Percentiles rank a stretch among this genome's conserved stretches.
phyloP scores from a whole-genome alignment of 2,797 vertebrate species.

The Distichodus sexfasciatus region DNA sequence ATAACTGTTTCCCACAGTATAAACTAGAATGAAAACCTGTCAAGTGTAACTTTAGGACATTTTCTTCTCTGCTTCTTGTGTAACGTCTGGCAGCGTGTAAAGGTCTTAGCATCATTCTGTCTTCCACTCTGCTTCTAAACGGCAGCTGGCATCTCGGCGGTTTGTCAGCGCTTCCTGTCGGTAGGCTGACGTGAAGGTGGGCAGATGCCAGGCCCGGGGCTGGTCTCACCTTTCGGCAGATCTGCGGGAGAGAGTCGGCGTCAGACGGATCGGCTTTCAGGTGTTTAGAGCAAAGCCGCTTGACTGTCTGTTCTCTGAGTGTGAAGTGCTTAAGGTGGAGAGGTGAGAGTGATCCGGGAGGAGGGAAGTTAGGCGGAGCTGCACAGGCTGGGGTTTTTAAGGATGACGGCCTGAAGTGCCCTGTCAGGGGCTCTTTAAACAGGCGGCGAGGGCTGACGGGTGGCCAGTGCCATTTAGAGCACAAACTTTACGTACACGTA shows the following conservation, averaged over 20 bases:
- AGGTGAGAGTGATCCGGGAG: constrained; percentile 37
- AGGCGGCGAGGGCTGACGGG: constrained; percentile 19
- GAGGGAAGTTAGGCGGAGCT: constrained; percentile 31
- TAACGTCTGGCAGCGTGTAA: too few relatives aligned
- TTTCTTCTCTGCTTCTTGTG: too few relatives aligned
- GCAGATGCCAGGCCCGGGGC: not conserved
- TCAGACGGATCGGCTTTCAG: constrained; percentile 46
- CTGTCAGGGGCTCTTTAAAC: constrained; percentile 36
- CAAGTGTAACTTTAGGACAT: too few relatives aligned
- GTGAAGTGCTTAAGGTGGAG: constrained; percentile 36
- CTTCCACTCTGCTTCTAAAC: not conserved
- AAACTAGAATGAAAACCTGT: too few relatives aligned
- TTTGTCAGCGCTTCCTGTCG: not conserved
- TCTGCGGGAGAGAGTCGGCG: constrained; percentile 28
- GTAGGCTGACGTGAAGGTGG: not conserved
- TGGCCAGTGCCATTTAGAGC: constrained; percentile 15
- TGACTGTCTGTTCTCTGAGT: constrained; percentile 11
- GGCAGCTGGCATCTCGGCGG: not conserved
- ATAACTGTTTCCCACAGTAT: too few relatives aligned
- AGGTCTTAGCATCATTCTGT: too few relatives aligned
- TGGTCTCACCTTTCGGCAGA: constrained; percentile 14
- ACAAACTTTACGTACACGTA: constrained; percentile 5
- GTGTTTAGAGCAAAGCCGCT: constrained; percentile 24
- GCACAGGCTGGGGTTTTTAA: constrained; percentile 24
- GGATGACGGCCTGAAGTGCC: constrained; percentile 43